A percentile compares a stretch with the other conserved stretches of the same genome.
Conservation (phyloP, 2,888 invertebrate genomes). For the Limnephilus marmoratus region DNA sequence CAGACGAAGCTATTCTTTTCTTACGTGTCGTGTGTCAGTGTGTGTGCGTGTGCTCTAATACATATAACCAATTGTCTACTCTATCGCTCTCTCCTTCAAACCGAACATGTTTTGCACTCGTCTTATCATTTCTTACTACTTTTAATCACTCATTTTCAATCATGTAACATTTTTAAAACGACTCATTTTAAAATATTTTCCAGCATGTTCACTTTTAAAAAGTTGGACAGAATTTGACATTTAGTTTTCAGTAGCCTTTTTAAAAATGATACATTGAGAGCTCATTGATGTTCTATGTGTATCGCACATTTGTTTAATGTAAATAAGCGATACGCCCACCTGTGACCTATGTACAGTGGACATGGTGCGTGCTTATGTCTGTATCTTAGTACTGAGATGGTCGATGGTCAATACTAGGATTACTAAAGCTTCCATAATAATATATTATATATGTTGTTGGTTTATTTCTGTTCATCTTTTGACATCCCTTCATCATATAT, state of each 20-base stretch:
- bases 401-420: not conserved
- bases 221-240: not conserved
- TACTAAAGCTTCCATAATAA: not conserved
- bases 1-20: slow-evolving; percentile 41
- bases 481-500: not conserved
- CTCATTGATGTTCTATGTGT: slow-evolving; percentile 16
- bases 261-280: slow-evolving; percentile 40
- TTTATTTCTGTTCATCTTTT: slow-evolving; percentile 7
- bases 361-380: not conserved
- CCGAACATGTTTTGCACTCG: slow-evolving; percentile 9
- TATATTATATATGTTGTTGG: not conserved
- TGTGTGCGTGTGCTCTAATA: slow-evolving; percentile 43
- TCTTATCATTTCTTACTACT: slow-evolving; percentile 23
- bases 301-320: slow-evolving; percentile 2
- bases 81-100: slow-evolving; percentile 43
- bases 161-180: slow-evolving; percentile 30
- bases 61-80: slow-evolving; percentile 5
- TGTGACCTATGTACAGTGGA: not conserved
- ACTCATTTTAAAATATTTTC: not conserved
- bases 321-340: not conserved
- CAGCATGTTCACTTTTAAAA: not conserved
- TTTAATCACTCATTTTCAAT: slow-evolving; percentile 18
- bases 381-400: not conserved
- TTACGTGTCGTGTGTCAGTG: slow-evolving; percentile 19
- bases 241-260: slow-evolving; percentile 24